Conservation (phyloP, 2,113 vertebrate species). For the Triplophysa siluroides region DNA sequence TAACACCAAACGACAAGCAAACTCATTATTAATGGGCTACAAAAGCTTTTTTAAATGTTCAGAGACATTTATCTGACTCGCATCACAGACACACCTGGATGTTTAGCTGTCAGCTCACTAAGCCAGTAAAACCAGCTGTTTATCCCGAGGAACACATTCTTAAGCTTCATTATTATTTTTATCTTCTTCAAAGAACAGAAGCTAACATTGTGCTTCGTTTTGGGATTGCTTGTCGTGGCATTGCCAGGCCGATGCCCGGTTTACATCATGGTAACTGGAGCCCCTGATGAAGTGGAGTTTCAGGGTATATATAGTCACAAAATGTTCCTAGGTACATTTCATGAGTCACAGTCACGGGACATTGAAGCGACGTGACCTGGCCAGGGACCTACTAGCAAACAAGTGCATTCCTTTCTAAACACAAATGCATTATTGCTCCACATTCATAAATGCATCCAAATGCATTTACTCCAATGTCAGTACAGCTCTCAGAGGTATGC, state of each 20-base stretch:
- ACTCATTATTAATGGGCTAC: neutral
- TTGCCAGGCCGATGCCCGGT: neutral
- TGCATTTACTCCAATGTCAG: neutral
- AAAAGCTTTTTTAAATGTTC: neutral
- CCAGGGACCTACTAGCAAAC: slow-evolving; percentile 10
- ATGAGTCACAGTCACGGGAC: slow-evolving; percentile 14
- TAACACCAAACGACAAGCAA: slow-evolving; percentile 37
- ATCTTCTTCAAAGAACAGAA: neutral
- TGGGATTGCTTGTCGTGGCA: neutral
- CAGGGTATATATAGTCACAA: slow-evolving; percentile 62
- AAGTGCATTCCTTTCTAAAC: slow-evolving; percentile 9
- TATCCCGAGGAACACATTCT: slow-evolving; percentile 35
- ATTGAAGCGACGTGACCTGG: neutral
- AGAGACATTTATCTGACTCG: neutral
- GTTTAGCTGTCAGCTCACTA: neutral
- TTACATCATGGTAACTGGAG: slow-evolving; percentile 46
- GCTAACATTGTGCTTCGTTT: neutral
- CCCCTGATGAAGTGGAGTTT: slow-evolving; percentile 36
- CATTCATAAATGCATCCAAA: neutral
- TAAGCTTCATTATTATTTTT: neutral
- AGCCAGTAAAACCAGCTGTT: slow-evolving; percentile 59
- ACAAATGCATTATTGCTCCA: neutral
- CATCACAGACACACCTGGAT: slow-evolving; percentile 56
- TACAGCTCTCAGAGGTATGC: neutral
- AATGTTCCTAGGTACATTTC: slow-evolving; percentile 37